Conservation (phyloP, 2,888 invertebrate species). For the Zaprionus obscuricornis region DNA sequence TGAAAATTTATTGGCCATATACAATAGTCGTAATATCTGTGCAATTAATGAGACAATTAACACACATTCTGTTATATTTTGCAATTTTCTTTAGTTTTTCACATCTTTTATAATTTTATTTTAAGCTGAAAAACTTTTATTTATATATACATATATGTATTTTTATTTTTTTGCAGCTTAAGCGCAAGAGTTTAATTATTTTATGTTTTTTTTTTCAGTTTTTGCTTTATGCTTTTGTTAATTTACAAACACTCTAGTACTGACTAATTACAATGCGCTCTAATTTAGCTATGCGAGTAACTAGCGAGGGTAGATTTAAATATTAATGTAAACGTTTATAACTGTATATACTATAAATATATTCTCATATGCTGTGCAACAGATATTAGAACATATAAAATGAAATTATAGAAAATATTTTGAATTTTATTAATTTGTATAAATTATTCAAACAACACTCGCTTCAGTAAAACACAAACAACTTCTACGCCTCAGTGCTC, state of each 20-base stretch:
- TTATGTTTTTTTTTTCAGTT: conserved; percentile 49
- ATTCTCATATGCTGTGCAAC: too few species aligned
- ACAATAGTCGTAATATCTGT: conserved; percentile 14
- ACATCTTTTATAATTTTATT: conserved; percentile 19
- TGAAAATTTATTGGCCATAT: conserved; percentile 5
- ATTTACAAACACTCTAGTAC: conserved; percentile 60
- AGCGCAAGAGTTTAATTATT: conserved; percentile 47
- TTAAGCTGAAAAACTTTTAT: conserved; percentile 16
- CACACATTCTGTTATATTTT: conserved; percentile 37
- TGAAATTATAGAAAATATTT: too few species aligned
- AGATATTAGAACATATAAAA: too few species aligned
- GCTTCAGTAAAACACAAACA: conserved; percentile 24
- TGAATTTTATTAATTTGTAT: too few species aligned
- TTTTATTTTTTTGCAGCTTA: conserved; percentile 19
- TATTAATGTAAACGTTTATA: too few species aligned
- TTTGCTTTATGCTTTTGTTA: conserved; percentile 65
- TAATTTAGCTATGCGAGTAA: conserved; percentile 37
- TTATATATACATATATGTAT: not conserved
- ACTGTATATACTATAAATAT: too few species aligned
- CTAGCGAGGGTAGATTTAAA: conserved; percentile 14
- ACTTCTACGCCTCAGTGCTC: conserved; percentile 68
- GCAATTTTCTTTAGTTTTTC: conserved; percentile 33
- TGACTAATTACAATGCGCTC: conserved; percentile 68
- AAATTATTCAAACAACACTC: conserved; percentile 28
- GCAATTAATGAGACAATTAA: conserved; percentile 33